A percentile compares a stretch with the other conserved stretches of the same genome.
phyloP scores from a whole-genome alignment of 2,113 vertebrate genomes.

The Anoura caudifer region DNA sequence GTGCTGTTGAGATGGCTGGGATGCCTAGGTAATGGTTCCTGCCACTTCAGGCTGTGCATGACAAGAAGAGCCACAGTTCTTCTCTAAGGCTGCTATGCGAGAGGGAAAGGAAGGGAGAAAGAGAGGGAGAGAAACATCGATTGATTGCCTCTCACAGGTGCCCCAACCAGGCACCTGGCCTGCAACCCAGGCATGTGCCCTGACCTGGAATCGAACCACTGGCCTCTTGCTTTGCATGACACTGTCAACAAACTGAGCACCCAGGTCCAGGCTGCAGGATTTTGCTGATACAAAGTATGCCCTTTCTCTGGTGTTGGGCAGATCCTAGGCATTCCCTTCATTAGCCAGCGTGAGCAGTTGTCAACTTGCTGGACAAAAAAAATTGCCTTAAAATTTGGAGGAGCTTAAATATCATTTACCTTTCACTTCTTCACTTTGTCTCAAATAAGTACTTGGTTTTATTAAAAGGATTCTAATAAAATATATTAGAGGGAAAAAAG shows the following conservation, averaged over 20 bases:
- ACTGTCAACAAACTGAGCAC: no score
- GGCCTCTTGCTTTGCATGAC: no score
- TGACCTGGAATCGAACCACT: no score
- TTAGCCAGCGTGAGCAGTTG: background rate
- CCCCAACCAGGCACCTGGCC: no score
- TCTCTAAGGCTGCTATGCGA: accelerated
- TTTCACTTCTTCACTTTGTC: background rate
- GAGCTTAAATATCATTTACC: no score
- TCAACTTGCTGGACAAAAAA: no score
- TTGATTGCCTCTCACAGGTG: no score
- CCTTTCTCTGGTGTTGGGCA: background rate
- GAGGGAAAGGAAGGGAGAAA: no score
- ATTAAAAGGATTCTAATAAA: slow-evolving; percentile 6
- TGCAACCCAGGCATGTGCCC: no score
- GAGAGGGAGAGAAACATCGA: no score
- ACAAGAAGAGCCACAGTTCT: accelerated
- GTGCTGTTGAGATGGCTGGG: background rate
- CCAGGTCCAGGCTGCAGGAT: background rate
- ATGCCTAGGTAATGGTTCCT: background rate
- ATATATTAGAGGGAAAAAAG: background rate
- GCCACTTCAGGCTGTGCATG: background rate
- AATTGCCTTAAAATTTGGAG: no score
- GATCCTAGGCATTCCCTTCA: background rate
- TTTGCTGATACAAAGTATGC: background rate
- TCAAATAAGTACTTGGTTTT: background rate